Conservation (phyloP, 2,113 vertebrate species). For the Aphyosemion australe region DNA sequence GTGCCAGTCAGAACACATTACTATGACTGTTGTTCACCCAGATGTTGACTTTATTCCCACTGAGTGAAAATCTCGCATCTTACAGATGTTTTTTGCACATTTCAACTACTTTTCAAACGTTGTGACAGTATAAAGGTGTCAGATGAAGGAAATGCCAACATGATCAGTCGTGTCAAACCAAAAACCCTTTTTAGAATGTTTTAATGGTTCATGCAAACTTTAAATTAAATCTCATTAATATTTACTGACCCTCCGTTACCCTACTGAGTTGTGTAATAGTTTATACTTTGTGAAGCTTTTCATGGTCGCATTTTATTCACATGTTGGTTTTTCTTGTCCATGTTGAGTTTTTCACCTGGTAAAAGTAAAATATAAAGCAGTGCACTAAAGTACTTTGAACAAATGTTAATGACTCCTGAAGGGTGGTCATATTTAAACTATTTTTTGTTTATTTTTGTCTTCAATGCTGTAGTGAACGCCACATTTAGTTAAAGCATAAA, state of each 20-base stretch:
- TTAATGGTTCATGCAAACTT: neutral
- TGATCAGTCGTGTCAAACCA: neutral
- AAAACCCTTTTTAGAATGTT: constrained; percentile 3
- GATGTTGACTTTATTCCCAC: constrained; percentile 6
- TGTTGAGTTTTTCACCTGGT: constrained; percentile 5
- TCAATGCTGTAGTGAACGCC: neutral
- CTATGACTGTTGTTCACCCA: constrained; percentile 9
- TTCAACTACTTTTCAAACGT: neutral
- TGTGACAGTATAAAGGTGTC: neutral
- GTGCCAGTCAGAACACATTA: constrained; percentile 7
- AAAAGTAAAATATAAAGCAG: neutral
- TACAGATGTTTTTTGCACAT: constrained; percentile 18
- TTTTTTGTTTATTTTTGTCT: neutral
- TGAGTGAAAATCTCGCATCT: neutral
- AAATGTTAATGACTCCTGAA: neutral
- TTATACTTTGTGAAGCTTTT: neutral
- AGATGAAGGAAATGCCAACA: neutral
- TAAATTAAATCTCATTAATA: constrained; percentile 15
- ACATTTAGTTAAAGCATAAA: neutral
- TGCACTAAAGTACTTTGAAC: neutral
- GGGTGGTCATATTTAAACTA: neutral
- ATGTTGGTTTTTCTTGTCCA: neutral
- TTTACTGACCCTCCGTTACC: constrained; percentile 19
- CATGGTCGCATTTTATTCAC: neutral
- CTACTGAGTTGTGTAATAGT: neutral